Base-by-base conservation (phyloP, 2,797 vertebrate genomes). In the Scomberomorus guttatus region DNA sequence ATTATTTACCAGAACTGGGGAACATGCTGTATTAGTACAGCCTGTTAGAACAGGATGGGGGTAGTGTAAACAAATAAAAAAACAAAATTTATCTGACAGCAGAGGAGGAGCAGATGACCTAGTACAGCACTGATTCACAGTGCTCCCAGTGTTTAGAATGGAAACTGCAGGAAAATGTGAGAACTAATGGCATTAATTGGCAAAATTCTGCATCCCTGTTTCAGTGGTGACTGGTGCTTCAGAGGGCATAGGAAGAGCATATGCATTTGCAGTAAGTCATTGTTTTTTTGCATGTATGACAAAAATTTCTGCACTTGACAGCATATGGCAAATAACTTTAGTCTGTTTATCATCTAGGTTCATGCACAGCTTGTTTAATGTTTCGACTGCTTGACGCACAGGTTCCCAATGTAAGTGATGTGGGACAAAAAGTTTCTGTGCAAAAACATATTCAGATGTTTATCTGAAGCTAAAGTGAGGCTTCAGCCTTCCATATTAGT, bases 171-270 rank as follows among this genome's bases (percentile, higher is more conserved):
- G 58, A 68, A 2, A 72, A 22, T 13, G 2, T 32, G 25, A 73
- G 9, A 20, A 14, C 2, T 37, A 11, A 51, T 20, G 9, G 24
- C 18, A 52, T 8, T 52, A 2, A 10, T 62, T 48, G n/a, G 1
- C 70, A 29, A 25, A 5, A 24, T n/a, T 42, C 15, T 80, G 37
- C 8, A 46, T 72, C 74, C 81, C 62, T 91, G 55, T 92, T 95
- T 81, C 83, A 98, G 97, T 98, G 85, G 91, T 99, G 89, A 98
- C 96, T 3, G 97, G 97, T 71, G 94, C 95, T n/a, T 97, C 97
- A 79, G 97, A 97, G 51, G 97, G 97, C 20, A 96, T 97, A 85
- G 97, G 96, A 77, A 97, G 93, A 94, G 96, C 96, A 0, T 98
- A 97, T 78, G 95, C 96, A 15, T 93, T 96, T 55, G 95, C 95